Evolutionary conservation across 1,140 invertebrate genomes (phyloP).

Genomic region (Coptotermes formosanus): DNA sequence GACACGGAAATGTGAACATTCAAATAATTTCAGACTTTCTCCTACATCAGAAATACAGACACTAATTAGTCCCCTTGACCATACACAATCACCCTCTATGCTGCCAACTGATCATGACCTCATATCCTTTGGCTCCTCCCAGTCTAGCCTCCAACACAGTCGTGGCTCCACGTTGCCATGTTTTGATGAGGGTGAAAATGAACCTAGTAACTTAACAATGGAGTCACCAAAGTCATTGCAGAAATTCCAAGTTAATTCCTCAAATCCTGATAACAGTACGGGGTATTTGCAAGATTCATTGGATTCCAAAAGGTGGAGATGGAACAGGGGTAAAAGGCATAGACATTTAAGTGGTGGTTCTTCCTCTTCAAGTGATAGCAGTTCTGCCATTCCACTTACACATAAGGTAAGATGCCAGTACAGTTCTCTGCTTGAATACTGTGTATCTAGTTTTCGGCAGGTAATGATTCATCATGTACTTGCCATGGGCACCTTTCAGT

Average conservation of each 20-base stretch:
- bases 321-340: too few relatives aligned
- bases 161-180: conserved; percentile 27
- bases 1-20: neutral
- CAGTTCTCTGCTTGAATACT: too few relatives aligned
- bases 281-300: too few relatives aligned
- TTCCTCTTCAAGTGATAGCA: too few relatives aligned
- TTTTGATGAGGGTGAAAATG: conserved; percentile 30
- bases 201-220: conserved; percentile 5
- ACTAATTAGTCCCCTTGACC: neutral
- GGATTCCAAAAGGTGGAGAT: too few relatives aligned
- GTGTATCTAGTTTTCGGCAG: too few relatives aligned
- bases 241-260: neutral
- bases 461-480: too few relatives aligned
- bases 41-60: conserved; percentile 21
- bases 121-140: conserved; percentile 3
- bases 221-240: neutral
- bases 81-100: neutral
- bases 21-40: neutral
- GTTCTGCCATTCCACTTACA: too few relatives aligned
- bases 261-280: too few relatives aligned
- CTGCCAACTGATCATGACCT: neutral
- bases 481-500: too few relatives aligned
- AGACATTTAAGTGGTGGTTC: too few relatives aligned
- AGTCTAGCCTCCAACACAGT: neutral
- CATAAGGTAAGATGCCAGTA: conserved; percentile 27